phyloP scores from a whole-genome alignment of 2,888 invertebrate species.

The Caenorhabditis macrosperma region DNA sequence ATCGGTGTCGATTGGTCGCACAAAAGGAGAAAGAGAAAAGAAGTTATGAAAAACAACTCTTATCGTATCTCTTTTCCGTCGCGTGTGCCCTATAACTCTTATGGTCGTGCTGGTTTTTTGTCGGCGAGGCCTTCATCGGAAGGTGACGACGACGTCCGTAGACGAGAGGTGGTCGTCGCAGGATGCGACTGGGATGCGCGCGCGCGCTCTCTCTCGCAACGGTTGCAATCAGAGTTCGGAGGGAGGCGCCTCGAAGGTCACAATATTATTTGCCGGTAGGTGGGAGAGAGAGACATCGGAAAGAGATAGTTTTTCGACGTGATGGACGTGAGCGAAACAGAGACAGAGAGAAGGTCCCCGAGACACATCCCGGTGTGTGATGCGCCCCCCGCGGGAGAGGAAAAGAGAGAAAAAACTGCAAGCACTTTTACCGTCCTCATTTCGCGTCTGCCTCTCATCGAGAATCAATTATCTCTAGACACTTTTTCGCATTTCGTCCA shows the following conservation, averaged over 20 bases:
- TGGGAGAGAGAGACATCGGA: constrained; percentile 12
- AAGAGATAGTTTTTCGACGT: constrained; percentile 50
- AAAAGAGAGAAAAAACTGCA: constrained; percentile 35
- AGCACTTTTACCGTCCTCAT: constrained; percentile 56
- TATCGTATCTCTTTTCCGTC: constrained; percentile 43
- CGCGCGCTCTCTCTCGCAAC: constrained; percentile 35
- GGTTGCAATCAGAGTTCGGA: constrained; percentile 54
- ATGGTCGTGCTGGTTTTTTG: constrained; percentile 48
- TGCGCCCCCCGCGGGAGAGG: constrained; percentile 14
- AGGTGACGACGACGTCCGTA: constrained; percentile 25
- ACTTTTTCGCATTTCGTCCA: constrained; percentile 24
- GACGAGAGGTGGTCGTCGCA: constrained; percentile 1
- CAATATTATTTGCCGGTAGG: constrained; percentile 50
- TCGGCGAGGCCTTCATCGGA: constrained; percentile 5
- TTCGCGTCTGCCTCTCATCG: constrained; percentile 37
- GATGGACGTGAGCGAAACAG: constrained; percentile 22
- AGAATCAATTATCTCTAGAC: constrained; percentile 49
- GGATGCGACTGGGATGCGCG: constrained; percentile 6
- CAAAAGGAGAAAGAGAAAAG: background rate
- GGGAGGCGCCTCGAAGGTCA: constrained; percentile 55
- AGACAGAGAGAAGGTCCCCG: constrained; percentile 41
- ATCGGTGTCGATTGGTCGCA: constrained; percentile 29
- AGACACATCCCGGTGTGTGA: constrained; percentile 22
- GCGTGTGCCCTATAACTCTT: constrained; percentile 49
- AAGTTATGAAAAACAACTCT: constrained; percentile 49